A percentile compares a stretch with the other conserved stretches of the same genome.
Evolutionary conservation across 2,888 invertebrate genomes (phyloP).

Genomic region (Amblyteles armatorius): DNA sequence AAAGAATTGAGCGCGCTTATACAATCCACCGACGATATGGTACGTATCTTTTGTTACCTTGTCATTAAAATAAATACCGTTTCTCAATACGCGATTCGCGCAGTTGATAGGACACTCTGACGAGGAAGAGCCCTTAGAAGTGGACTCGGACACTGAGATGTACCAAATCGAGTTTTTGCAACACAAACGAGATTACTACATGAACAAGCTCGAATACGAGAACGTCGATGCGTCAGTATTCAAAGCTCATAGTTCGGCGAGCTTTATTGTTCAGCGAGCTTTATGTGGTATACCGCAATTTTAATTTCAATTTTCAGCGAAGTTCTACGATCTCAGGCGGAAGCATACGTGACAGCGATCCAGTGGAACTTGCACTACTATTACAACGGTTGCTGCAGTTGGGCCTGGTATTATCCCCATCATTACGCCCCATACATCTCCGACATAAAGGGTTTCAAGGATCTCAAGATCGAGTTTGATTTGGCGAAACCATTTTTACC

Average conservation of each 20-base stretch:
- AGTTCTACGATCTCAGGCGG: conserved; percentile 92
- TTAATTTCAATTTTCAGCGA: conserved; percentile 86
- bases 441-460: conserved; percentile 93
- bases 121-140: conserved; percentile 74
- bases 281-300: conserved; percentile 15
- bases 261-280: not conserved
- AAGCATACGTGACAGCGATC: conserved; percentile 95
- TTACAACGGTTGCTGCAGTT: conserved; percentile 97
- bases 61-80: not conserved
- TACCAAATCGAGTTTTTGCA: conserved; percentile 91
- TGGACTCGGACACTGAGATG: conserved; percentile 82
- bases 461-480: conserved; percentile 93
- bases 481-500: conserved; percentile 95
- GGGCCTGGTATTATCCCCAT: conserved; percentile 99
- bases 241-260: not conserved
- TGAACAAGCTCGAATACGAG: conserved; percentile 93
- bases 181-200: conserved; percentile 96
- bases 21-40: conserved; percentile 88
- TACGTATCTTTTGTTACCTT: conserved; percentile 77
- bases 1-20: conserved; percentile 88
- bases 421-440: conserved; percentile 99
- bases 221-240: conserved; percentile 87
- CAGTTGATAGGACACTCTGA: conserved; percentile 68
- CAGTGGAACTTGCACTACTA: conserved; percentile 99
- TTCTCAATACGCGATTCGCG: conserved; percentile 7